Conservation (phyloP, 2,888 invertebrate species). For the Cyrtodaria siliqua region DNA sequence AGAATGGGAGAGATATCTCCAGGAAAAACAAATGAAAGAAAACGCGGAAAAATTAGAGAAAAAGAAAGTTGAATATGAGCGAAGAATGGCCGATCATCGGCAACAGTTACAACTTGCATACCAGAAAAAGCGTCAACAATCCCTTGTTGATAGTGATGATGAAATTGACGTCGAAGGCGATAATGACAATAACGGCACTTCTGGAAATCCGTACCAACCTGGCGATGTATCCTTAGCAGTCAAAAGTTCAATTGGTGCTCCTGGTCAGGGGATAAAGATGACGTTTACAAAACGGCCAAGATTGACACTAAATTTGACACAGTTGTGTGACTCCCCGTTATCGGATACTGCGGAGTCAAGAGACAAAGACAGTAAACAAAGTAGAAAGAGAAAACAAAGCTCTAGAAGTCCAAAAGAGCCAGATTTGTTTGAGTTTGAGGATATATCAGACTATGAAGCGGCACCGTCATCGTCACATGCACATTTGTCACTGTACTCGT, state of each 20-base stretch:
- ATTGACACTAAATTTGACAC: slow-evolving; percentile 43
- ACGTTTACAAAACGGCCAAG: slow-evolving; percentile 79
- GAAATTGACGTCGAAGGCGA: slow-evolving; percentile 63
- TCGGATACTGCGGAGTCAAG: slow-evolving; percentile 39
- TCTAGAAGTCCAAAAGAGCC: slow-evolving; percentile 38
- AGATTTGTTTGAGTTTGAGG: slow-evolving; percentile 45
- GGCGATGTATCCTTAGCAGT: slow-evolving; percentile 47
- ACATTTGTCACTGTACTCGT: slow-evolving; percentile 50
- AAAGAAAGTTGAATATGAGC: slow-evolving; percentile 50
- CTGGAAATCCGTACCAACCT: slow-evolving; percentile 38
- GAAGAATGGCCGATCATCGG: slow-evolving; percentile 62
- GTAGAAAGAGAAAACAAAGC: slow-evolving; percentile 63
- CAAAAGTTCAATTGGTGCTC: slow-evolving; percentile 66
- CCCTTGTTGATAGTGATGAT: slow-evolving; percentile 52
- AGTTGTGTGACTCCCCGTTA: slow-evolving; percentile 40
- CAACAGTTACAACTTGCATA: slow-evolving; percentile 48
- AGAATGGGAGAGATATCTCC: slow-evolving; percentile 54
- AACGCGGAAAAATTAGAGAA: slow-evolving; percentile 29
- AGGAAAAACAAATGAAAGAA: slow-evolving; percentile 54
- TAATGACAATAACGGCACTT: slow-evolving; percentile 36
- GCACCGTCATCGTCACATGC: slow-evolving; percentile 21
- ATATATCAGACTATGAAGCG: slow-evolving; percentile 69
- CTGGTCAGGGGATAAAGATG: slow-evolving; percentile 84
- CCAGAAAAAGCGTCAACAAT: slow-evolving; percentile 42
- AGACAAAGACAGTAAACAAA: slow-evolving; percentile 45